Evolutionary conservation across 2,113 vertebrate species (phyloP).

Genomic region (Leuciscus idus): DNA sequence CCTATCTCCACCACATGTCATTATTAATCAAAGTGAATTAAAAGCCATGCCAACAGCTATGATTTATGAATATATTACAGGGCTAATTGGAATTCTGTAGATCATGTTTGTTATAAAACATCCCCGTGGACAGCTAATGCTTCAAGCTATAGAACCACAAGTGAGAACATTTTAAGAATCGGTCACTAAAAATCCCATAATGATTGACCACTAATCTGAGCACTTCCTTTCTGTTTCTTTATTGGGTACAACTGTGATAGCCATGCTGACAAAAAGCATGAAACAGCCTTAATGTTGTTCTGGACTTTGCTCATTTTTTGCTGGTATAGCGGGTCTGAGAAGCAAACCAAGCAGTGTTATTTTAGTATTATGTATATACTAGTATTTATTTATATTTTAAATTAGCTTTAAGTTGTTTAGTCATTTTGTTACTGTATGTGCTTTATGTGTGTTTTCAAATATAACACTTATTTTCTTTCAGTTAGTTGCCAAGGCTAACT

Average conservation of each 20-base stretch:
- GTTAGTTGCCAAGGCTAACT: neutral
- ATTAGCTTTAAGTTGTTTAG: neutral
- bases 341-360: neutral
- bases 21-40: conserved; percentile 83
- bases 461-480: neutral
- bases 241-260: neutral
- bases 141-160: conserved; percentile 29
- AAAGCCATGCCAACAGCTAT: conserved; percentile 74
- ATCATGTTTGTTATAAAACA: conserved; percentile 75
- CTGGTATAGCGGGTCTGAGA: neutral
- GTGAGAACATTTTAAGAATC: conserved; percentile 21
- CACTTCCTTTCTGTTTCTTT: neutral
- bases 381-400: neutral
- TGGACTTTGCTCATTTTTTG: neutral
- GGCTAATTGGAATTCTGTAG: conserved; percentile 79
- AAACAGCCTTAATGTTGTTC: neutral
- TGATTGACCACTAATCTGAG: neutral
- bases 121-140: conserved; percentile 58
- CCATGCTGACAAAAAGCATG: neutral
- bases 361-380: neutral
- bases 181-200: neutral
- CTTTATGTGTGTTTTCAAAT: neutral
- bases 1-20: conserved; percentile 69
- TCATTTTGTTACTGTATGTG: neutral
- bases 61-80: conserved; percentile 82